A percentile compares a stretch with the other conserved stretches of the same genome.
phyloP scores from a whole-genome alignment of 2,888 invertebrate species.

The Ormyrus nitidulus region DNA sequence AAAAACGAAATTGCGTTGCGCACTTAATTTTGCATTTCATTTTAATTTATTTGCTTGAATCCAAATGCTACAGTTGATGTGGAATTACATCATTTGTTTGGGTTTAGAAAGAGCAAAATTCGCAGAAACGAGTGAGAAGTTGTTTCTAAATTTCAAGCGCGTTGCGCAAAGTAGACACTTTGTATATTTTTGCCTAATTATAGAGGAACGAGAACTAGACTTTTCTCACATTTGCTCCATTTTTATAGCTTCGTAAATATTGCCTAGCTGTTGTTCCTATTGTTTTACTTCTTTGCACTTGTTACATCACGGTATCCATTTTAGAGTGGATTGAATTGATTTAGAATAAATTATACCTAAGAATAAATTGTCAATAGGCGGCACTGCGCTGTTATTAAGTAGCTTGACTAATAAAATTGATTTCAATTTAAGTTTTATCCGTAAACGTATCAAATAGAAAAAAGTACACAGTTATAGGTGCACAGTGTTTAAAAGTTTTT shows the following conservation, averaged over 20 bases:
- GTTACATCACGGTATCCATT: not conserved
- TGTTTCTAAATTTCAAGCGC: slow-evolving; percentile 5
- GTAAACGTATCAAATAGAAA: too few species aligned
- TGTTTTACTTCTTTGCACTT: slow-evolving; percentile 19
- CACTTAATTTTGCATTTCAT: too few species aligned
- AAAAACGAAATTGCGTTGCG: too few species aligned
- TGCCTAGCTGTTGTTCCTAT: not conserved
- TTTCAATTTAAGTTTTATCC: too few species aligned
- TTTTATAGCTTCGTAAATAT: slow-evolving; percentile 21
- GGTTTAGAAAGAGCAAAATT: slow-evolving; percentile 10
- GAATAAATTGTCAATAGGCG: too few species aligned
- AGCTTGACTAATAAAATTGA: too few species aligned
- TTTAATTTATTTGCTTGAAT: too few species aligned
- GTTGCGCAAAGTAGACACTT: slow-evolving; percentile 40
- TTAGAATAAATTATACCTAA: not conserved
- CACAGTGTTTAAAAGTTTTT: too few species aligned
- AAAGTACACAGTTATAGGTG: too few species aligned
- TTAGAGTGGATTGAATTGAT: not conserved
- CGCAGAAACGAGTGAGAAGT: slow-evolving; percentile 6
- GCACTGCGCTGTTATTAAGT: too few species aligned
- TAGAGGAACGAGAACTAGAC: slow-evolving; percentile 6
- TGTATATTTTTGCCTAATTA: slow-evolving; percentile 44
- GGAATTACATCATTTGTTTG: not conserved
- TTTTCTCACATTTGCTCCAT: slow-evolving; percentile 43
- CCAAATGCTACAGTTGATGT: too few species aligned